Conservation (phyloP, 2,888 invertebrate species). For the Eupeodes luniger region DNA sequence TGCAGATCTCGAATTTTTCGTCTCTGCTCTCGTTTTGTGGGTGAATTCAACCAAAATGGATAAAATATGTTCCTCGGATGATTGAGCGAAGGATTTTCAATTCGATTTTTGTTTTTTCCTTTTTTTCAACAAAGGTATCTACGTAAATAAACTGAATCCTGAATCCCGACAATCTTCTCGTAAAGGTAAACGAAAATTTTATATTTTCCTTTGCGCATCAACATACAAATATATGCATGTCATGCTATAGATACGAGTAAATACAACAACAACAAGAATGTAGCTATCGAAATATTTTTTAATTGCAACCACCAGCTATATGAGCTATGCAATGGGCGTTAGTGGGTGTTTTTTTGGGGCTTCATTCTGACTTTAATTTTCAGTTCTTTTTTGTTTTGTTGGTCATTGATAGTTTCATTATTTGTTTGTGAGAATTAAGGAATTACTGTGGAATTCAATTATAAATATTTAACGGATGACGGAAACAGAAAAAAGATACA, state of each 20-base stretch:
- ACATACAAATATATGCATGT: neutral
- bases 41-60: constrained; percentile 56
- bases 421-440: constrained; percentile 16
- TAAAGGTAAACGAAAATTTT: neutral
- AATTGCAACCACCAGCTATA: constrained; percentile 31
- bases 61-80: constrained; percentile 51
- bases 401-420: constrained; percentile 7
- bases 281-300: constrained; percentile 39
- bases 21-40: constrained; percentile 48
- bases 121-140: neutral
- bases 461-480: constrained; percentile 34
- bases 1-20: constrained; percentile 56
- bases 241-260: neutral
- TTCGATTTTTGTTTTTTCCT: constrained; percentile 12
- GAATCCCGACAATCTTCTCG: neutral
- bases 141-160: neutral
- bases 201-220: constrained; percentile 18
- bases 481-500: neutral
- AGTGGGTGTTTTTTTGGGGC: constrained; percentile 5
- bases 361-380: constrained; percentile 30
- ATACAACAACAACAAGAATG: neutral
- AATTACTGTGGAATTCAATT: constrained; percentile 54
- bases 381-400: neutral
- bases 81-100: constrained; percentile 41
- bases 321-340: constrained; percentile 18